phyloP scores from a whole-genome alignment of 2,797 vertebrate species.

The Anas bahamensis region DNA sequence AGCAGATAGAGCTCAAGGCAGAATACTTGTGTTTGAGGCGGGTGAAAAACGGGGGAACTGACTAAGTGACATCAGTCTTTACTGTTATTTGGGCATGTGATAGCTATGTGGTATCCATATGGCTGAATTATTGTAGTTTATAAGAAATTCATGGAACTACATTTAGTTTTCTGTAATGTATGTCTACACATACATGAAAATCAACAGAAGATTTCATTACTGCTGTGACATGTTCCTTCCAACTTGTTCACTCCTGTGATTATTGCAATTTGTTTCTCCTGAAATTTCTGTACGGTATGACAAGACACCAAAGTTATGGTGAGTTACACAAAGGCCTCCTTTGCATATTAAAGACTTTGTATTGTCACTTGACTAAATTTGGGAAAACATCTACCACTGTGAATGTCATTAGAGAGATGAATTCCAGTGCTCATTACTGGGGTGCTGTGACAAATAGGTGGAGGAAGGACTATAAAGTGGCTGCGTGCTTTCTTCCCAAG shows the following conservation, averaged over 20 bases:
- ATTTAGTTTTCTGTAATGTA: not conserved
- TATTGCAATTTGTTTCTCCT: constrained; percentile 35
- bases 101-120: accelerated
- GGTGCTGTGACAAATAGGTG: constrained; percentile 26
- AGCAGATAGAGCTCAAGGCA: not conserved
- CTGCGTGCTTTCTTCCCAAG: not conserved
- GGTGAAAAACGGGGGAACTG: not conserved
- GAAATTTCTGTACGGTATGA: constrained; percentile 12
- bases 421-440: constrained; percentile 35
- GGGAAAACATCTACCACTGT: constrained; percentile 28
- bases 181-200: not conserved
- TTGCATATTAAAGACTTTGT: constrained; percentile 57
- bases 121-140: not conserved
- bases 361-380: constrained; percentile 61
- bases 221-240: not conserved
- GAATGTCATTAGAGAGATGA: constrained; percentile 45
- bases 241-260: not conserved
- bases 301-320: constrained; percentile 47
- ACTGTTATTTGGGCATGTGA: not conserved
- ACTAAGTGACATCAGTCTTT: not conserved
- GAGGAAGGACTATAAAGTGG: not conserved
- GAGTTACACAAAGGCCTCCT: constrained; percentile 47
- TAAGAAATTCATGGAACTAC: not conserved
- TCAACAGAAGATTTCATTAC: not conserved
- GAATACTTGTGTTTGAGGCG: not conserved